Evolutionary conservation across 1,140 invertebrate genomes (phyloP), one percentile per base, ranked within the genome.

Genomic region (Zaprionus ornatus): DNA sequence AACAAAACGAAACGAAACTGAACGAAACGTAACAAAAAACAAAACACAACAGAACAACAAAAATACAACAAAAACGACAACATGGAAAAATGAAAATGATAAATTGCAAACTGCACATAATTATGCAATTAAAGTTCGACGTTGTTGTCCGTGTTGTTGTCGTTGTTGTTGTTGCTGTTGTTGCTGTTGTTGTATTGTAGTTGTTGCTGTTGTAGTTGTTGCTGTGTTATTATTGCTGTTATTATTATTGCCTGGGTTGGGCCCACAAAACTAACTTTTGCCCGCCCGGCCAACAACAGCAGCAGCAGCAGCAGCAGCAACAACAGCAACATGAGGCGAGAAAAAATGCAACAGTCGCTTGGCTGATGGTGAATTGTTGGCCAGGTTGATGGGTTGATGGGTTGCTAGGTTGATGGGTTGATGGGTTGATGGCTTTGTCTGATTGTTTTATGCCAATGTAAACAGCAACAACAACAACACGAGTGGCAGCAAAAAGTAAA

Each of bases 41-140:
- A 52, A 72, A 57, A 54, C 72, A 77, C 55, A 77, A 77, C 60
- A 40, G 29, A 27, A 40, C 37, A 40, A 5, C 37, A n/a, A 5
- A 17, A 9, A n/a, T 17, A 23, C 27, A 25, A 76, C 70, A 76
- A 74, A 72, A 74, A 63, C 69, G 80, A 76, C 74, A 81, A 91
- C 80, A 90, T 82, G 76, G 82, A 91, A 91, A 92, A 92, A 86
- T 91, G 91, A 90, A 92, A 92, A 92, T 92, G 91, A 92, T 92
- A 92, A 92, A 92, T 91, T 92, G 91, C 91, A 80, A 92, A 87
- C 88, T 92, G 86, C 87, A 90, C 87, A 92, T 92, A 92, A 92
- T 92, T 92, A 92, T 92, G 91, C 91, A 92, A 92, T 92, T 92
- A 92, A 92, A 92, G 84, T 92, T 92, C 79, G 84, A 90, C 90